A percentile compares a stretch with the other conserved stretches of the same genome.
phyloP scores from a whole-genome alignment of 1,140 invertebrate genomes.

The Hydropsyche tenuis region DNA sequence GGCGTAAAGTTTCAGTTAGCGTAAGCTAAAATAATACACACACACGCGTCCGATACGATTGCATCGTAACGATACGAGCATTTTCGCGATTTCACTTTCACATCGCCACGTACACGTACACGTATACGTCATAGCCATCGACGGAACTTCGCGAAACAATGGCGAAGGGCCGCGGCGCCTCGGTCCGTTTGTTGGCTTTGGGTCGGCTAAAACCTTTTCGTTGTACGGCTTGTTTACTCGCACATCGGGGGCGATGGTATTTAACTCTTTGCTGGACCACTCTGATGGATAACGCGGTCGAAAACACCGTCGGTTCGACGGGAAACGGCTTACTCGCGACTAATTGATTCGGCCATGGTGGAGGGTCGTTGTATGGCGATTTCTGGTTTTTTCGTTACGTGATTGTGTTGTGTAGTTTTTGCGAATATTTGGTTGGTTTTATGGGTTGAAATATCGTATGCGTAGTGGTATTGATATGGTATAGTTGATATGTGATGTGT shows the following conservation, averaged over 20 bases:
- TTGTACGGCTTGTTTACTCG: constrained; percentile 30
- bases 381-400: neutral
- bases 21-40: neutral
- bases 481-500: too few relatives aligned
- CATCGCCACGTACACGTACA: neutral
- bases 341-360: constrained; percentile 18
- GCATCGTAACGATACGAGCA: too few relatives aligned
- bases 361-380: neutral
- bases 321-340: neutral
- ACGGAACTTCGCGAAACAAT: neutral
- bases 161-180: neutral
- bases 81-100: too few relatives aligned
- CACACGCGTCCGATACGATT: neutral
- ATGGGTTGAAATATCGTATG: too few relatives aligned
- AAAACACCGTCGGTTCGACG: neutral
- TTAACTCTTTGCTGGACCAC: constrained; percentile 26
- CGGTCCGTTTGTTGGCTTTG: constrained; percentile 1
- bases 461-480: too few relatives aligned
- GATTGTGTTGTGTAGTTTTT: neutral
- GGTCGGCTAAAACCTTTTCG: constrained; percentile 35
- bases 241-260: constrained; percentile 21
- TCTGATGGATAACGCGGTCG: constrained; percentile 25
- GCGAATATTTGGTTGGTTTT: too few relatives aligned
- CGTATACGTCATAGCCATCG: neutral
- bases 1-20: neutral